phyloP scores from a whole-genome alignment of 2,113 vertebrate genomes.

The Oreochromis spilurus region DNA sequence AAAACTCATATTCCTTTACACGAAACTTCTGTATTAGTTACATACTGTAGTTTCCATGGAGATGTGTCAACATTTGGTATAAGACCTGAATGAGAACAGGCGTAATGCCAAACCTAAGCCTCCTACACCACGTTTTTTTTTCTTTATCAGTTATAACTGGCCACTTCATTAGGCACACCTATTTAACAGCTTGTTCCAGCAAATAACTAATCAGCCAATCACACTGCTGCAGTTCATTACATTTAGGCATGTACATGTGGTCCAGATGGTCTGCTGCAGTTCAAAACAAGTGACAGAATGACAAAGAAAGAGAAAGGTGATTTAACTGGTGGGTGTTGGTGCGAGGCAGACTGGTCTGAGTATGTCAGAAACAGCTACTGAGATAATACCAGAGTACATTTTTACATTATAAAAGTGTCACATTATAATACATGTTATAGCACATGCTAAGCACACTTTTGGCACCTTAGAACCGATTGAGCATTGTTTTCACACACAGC shows the following conservation, averaged over 20 bases:
- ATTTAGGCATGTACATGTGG: background rate
- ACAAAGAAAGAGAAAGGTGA: background rate
- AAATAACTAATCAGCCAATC: background rate
- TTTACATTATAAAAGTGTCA: background rate
- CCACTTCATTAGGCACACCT: background rate
- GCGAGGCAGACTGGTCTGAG: background rate
- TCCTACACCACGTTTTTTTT: conserved; percentile 5
- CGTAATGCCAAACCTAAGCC: conserved; percentile 24
- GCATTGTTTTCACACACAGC: background rate
- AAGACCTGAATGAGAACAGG: conserved; percentile 34
- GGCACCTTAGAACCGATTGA: background rate
- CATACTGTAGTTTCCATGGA: conserved; percentile 56
- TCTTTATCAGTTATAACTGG: background rate
- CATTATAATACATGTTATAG: background rate
- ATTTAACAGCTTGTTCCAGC: background rate
- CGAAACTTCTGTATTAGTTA: background rate
- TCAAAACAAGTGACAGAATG: background rate
- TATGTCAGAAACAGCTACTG: background rate
- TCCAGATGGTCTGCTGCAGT: background rate
- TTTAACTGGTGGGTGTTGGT: background rate
- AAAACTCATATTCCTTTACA: background rate
- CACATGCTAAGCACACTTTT: background rate
- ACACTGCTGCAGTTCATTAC: background rate
- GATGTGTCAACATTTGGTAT: conserved; percentile 41
- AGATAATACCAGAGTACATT: background rate